Conservation (phyloP, 2,888 invertebrate species). For the Anthrax anthrax region DNA sequence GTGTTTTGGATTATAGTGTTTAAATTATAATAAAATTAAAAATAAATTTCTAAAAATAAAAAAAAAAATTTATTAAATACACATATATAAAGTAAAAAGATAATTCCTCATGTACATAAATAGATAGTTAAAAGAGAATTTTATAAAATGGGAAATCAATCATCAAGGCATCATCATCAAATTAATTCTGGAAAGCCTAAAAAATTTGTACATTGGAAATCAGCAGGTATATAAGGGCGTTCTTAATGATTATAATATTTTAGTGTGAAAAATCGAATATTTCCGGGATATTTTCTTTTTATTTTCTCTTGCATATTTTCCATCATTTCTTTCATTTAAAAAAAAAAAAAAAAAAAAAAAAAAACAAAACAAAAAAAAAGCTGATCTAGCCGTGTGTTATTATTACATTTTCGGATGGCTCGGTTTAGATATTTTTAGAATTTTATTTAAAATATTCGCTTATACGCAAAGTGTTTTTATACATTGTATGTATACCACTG, state of each 20-base stretch:
- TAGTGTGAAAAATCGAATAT: no score
- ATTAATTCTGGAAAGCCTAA: slow-evolving; percentile 42
- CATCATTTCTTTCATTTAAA: background rate
- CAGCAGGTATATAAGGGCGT: slow-evolving; percentile 51
- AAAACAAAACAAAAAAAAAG: slow-evolving; percentile 8
- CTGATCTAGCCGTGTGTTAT: slow-evolving; percentile 8
- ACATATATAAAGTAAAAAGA: no score
- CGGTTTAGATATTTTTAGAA: slow-evolving; percentile 16
- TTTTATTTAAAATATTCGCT: slow-evolving; percentile 5
- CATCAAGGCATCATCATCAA: slow-evolving; percentile 40
- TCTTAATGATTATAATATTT: no score
- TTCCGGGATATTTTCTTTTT: no score
- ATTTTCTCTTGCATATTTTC: background rate
- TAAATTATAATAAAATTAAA: no score
- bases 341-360: background rate
- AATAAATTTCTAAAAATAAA: no score
- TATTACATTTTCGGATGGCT: slow-evolving; percentile 16
- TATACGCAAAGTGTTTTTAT: background rate
- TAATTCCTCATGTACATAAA: no score
- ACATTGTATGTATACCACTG: no score
- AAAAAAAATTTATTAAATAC: no score
- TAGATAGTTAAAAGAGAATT: background rate
- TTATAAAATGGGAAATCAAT: slow-evolving; percentile 45
- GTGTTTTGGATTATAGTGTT: no score
- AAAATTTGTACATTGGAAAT: slow-evolving; percentile 73